Percentiles rank a stretch among this genome's conserved stretches.
Evolutionary conservation across 1,140 invertebrate species (phyloP).

Genomic region (Pararge aegeria): DNA sequence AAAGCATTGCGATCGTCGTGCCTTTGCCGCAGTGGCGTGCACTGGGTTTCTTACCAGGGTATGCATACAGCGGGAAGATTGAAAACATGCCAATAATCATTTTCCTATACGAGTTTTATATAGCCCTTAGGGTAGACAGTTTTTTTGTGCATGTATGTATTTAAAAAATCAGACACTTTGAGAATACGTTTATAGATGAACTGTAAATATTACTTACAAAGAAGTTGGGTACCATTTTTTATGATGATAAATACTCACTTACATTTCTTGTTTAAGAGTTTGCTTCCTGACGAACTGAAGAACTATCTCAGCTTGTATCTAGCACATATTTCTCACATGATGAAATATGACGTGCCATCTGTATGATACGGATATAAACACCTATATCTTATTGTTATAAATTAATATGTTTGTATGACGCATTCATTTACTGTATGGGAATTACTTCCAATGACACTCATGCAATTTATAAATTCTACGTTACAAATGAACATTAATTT

Average conservation of each 20-base stretch:
- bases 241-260: slow-evolving; percentile 1
- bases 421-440: background rate
- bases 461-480: background rate
- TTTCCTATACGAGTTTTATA: too few relatives aligned
- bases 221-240: background rate
- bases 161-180: too few relatives aligned
- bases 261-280: slow-evolving; percentile 7
- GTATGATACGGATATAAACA: slow-evolving; percentile 29
- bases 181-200: background rate
- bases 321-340: slow-evolving; percentile 62
- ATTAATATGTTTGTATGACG: slow-evolving; percentile 5
- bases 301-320: slow-evolving; percentile 8
- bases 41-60: too few relatives aligned
- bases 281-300: background rate
- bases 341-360: slow-evolving; percentile 37
- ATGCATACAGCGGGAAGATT: too few relatives aligned
- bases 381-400: slow-evolving; percentile 11
- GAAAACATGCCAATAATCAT: too few relatives aligned
- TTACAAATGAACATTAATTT: background rate
- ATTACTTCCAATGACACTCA: background rate
- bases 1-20: too few relatives aligned
- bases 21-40: too few relatives aligned
- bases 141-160: too few relatives aligned
- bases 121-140: too few relatives aligned
- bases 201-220: background rate